Evolutionary conservation across 1,140 invertebrate species (phyloP), one percentile per base, ranked within the genome.

Genomic region (Drosophila carrolli): DNA sequence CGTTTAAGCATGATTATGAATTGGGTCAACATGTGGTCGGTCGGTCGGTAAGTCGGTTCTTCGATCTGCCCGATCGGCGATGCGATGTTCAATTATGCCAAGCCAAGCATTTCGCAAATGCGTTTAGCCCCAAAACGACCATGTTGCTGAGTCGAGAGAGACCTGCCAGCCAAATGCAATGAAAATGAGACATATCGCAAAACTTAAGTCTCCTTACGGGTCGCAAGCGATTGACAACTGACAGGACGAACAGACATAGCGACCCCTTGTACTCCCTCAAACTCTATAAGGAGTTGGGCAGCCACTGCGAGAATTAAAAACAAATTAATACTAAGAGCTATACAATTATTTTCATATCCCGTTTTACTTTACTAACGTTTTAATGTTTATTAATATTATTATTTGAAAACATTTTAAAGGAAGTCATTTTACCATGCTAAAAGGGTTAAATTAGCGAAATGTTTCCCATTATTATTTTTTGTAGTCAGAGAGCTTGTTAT

Each of bases 171-270:
- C 77, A 81, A 85, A 84, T 71, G 80, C 83, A 59, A 82, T 76
- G 59, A 91, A 91, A 91, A 91, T 91, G 88, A 91, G 88, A 91
- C 88, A 90, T 91, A 91, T 91, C 80, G 88, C 82, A 83, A 89
- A 68, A 65, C 76, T 75, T 43, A 50, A 57, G 61, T 66, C 55
- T 75, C 60, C 57, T 61, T 80, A 35, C 29, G 75, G 67, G 55
- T 54, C 78, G 48, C 23, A 1, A 70, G 48, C 61, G 83, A 91
- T 88, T 91, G 88, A 91, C 88, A 91, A 82, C 73, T 84, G 88
- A 91, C 88, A 91, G 81, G 48, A 67, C 46, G 72, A 43, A 57
- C 65, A 57, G 51, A 57, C 67, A 48, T 2, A 35, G 46, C 51
- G 43, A 55, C 53, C 54, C 66, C 60, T 14, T n/a, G 44, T 46